Evolutionary conservation across 2,888 invertebrate species (phyloP).

Genomic region (Zaprionus obscuricornis): DNA sequence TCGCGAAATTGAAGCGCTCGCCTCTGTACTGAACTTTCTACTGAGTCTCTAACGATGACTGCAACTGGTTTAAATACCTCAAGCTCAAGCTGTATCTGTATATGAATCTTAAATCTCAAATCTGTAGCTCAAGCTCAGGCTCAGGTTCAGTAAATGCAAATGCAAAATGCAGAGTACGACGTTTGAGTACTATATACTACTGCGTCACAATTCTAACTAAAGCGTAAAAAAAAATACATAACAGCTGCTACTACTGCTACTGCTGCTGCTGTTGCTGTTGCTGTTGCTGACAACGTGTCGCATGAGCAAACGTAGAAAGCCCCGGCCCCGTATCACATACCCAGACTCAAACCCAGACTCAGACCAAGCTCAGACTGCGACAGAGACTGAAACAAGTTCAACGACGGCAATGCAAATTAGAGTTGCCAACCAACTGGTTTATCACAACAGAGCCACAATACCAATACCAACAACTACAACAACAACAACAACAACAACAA

Average conservation of each 20-base stretch:
- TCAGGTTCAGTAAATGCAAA: not conserved
- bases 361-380: conserved; percentile 37
- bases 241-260: conserved; percentile 21
- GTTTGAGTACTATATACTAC: too few species aligned
- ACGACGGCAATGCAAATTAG: conserved; percentile 73
- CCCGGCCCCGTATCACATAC: conserved; percentile 13
- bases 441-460: conserved; percentile 27
- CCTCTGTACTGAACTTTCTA: conserved; percentile 66
- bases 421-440: conserved; percentile 70
- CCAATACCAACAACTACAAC: conserved; percentile 28
- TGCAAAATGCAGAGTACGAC: conserved; percentile 24
- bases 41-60: conserved; percentile 65
- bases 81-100: not conserved
- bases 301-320: conserved; percentile 52
- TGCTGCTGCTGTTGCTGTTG: conserved; percentile 22
- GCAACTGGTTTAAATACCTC: conserved; percentile 75
- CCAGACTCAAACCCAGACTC: not conserved
- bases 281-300: conserved; percentile 44
- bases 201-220: conserved; percentile 61
- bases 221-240: too few species aligned
- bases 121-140: not conserved
- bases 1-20: conserved; percentile 45
- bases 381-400: conserved; percentile 55
- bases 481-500: not conserved
- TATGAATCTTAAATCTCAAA: too few species aligned